Evolutionary conservation across 2,888 invertebrate species (phyloP).

Genomic region (Acanthosepion lycidas): DNA sequence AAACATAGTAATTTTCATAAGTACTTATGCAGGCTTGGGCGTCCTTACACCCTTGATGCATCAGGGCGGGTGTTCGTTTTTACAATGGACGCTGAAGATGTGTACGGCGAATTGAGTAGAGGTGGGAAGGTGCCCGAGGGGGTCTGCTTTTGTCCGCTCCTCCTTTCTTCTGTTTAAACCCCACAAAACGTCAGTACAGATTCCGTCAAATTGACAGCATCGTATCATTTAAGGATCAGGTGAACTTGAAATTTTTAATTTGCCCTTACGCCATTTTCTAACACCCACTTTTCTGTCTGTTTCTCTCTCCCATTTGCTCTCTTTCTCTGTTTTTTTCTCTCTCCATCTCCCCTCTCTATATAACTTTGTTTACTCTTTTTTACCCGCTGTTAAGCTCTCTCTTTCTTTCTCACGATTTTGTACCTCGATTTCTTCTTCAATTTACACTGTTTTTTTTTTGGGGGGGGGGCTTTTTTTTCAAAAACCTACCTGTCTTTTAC

Average conservation of each 20-base stretch:
- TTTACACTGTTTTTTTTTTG: too few species aligned
- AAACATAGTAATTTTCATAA: too few species aligned
- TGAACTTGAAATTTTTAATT: slow-evolving; percentile 33
- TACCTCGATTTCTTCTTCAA: background rate
- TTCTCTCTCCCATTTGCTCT: background rate
- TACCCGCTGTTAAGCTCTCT: background rate
- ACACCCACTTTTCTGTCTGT: background rate
- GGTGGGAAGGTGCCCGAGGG: background rate
- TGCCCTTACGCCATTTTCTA: slow-evolving; percentile 33
- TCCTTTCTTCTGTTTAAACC: background rate
- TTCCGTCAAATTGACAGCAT: slow-evolving; percentile 16
- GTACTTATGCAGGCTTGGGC: too few species aligned
- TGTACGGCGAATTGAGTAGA: background rate
- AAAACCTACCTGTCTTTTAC: too few species aligned
- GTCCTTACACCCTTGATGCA: too few species aligned
- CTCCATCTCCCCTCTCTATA: too few species aligned
- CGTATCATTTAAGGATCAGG: background rate
- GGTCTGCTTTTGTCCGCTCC: background rate
- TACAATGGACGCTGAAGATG: slow-evolving; percentile 20
- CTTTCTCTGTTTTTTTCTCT: background rate
- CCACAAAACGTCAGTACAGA: background rate
- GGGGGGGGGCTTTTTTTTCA: rapidly evolving
- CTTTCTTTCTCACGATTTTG: background rate
- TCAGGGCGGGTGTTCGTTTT: background rate
- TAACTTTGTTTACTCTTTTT: too few species aligned